A percentile compares a stretch with the other conserved stretches of the same genome.
These are phyloP conservation scores for Dysmachus trigonus DNA, from an alignment of 2,888 invertebrate genomes.

Conservation along the genomic window DNA sequence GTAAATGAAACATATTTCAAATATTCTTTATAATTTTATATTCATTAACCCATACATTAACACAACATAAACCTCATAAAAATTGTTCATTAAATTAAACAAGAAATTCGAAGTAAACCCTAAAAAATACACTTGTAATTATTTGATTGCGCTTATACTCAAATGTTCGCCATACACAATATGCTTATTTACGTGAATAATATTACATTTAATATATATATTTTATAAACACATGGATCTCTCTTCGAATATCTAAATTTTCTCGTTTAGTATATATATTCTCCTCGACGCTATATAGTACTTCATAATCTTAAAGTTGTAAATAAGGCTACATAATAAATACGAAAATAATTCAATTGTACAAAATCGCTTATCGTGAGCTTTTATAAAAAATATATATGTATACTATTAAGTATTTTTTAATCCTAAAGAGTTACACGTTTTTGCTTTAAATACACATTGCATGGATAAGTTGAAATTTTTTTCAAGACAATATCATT, in stretches of 20 bases:
- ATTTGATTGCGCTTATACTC: background rate
- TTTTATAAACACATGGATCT: constrained; percentile 8
- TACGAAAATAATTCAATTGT: constrained; percentile 39
- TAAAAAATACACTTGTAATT: constrained; percentile 16
- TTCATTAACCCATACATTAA: constrained; percentile 22
- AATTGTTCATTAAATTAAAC: constrained; percentile 23
- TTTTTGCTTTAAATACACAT: background rate
- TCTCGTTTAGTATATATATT: background rate
- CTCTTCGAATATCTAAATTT: background rate
- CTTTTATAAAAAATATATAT: constrained; percentile 34
- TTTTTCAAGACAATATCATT: background rate
- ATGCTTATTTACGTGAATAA: constrained; percentile 11
- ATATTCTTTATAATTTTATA: constrained; percentile 25
- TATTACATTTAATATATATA: background rate
- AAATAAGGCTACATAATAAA: constrained; percentile 40
- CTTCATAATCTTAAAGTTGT: constrained; percentile 18
- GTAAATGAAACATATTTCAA: background rate
- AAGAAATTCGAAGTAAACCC: constrained; percentile 3
- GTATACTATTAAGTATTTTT: constrained; percentile 17
- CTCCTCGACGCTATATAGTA: constrained; percentile 4
- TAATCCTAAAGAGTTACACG: constrained; percentile 10
- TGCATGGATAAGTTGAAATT: background rate
- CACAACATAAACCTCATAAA: constrained; percentile 25
- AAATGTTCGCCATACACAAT: background rate
- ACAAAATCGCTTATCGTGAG: constrained; percentile 36